phyloP scores from a whole-genome alignment of 2,797 vertebrate genomes.

The Jordanella pulchra region DNA sequence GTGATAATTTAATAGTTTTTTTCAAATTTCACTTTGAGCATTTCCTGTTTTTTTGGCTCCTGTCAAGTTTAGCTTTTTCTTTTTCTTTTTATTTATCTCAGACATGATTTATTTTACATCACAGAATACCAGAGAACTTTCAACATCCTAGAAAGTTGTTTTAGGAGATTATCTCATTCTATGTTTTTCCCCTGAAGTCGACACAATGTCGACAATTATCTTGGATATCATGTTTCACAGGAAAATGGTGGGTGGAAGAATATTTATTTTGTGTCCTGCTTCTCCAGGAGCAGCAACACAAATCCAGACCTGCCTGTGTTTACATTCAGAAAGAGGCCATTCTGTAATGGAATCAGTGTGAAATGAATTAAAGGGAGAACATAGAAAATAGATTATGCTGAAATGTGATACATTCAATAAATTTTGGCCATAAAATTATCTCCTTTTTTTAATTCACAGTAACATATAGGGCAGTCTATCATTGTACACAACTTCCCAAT shows the following conservation, averaged over 20 bases:
- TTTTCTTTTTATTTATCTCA: too few relatives aligned
- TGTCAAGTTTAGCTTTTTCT: too few relatives aligned
- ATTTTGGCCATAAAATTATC: neutral
- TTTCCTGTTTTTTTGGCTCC: too few relatives aligned
- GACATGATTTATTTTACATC: neutral
- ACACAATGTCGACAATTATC: neutral
- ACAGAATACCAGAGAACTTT: neutral
- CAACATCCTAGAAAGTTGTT: neutral
- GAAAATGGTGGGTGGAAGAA: neutral
- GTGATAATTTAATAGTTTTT: neutral
- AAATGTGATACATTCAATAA: neutral
- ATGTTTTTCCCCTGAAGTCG: neutral
- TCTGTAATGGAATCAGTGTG: rapidly evolving
- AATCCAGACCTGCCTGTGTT: conserved; percentile 10
- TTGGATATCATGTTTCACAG: conserved; percentile 9
- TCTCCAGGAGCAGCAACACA: conserved; percentile 8
- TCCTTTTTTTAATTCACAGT: conserved; percentile 16
- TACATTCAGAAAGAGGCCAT: neutral
- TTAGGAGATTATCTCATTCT: conserved; percentile 1
- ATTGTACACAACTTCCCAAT: neutral
- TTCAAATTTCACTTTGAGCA: too few relatives aligned
- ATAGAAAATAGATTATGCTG: neutral
- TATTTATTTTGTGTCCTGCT: neutral
- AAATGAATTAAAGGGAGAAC: neutral
- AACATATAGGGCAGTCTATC: neutral